Percentiles rank a stretch among this genome's conserved stretches.
Conservation (phyloP, 1,140 invertebrate species). For the Matsumurasca onukii region DNA sequence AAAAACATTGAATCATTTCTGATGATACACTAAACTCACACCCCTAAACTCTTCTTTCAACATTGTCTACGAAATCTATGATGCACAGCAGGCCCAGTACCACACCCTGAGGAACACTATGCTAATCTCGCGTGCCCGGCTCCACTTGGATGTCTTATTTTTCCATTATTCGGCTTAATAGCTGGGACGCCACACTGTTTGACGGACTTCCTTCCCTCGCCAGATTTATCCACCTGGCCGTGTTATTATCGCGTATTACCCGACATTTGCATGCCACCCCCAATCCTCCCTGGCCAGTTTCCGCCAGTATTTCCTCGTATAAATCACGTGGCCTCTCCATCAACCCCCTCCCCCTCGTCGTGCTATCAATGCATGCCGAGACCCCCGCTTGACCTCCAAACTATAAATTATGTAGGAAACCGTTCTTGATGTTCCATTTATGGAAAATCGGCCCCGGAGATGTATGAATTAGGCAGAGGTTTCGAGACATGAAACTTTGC, state of each 20-base stretch:
- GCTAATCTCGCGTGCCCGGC: constrained; percentile 10
- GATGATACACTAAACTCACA: neutral
- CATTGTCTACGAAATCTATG: neutral
- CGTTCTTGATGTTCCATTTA: no score
- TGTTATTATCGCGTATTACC: constrained; percentile 21
- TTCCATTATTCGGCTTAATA: constrained; percentile 26
- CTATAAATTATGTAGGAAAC: no score
- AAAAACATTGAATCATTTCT: neutral
- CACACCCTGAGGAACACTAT: neutral
- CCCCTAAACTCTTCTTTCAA: neutral
- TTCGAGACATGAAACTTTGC: no score
- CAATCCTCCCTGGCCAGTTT: constrained; percentile 20
- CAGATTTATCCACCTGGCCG: constrained; percentile 15
- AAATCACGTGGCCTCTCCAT: neutral
- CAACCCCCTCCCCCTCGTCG: neutral
- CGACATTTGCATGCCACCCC: constrained; percentile 8
- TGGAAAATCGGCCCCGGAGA: no score
- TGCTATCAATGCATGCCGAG: neutral
- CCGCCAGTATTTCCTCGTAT: constrained; percentile 20
- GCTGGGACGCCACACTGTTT: constrained; percentile 2
- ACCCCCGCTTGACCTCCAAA: no score
- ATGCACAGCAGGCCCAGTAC: no score
- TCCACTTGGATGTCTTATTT: constrained; percentile 18
- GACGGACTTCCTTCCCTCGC: constrained; percentile 19
- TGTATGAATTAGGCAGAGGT: no score